These are phyloP conservation scores for Seira musarum DNA, from an alignment of 2,888 invertebrate species.

Conservation along the genomic window DNA sequence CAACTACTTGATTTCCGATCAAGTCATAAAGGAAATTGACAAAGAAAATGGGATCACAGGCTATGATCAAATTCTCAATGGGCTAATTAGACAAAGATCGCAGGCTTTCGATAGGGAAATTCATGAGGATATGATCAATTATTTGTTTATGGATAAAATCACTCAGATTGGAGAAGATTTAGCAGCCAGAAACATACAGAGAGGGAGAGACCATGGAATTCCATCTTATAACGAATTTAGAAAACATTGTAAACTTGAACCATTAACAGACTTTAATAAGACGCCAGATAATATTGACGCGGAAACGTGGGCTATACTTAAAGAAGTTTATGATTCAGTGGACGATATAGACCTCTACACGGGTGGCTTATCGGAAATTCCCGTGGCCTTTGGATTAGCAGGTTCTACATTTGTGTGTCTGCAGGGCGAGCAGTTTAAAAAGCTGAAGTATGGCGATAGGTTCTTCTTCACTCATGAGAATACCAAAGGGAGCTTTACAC, in stretches of 20 bases:
- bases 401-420: slow-evolving; percentile 67
- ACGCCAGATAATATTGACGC: slow-evolving; percentile 2
- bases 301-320: slow-evolving; percentile 49
- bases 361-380: slow-evolving; percentile 58
- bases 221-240: slow-evolving; percentile 71
- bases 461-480: slow-evolving; percentile 64
- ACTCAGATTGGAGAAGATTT: slow-evolving; percentile 34
- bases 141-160: slow-evolving; percentile 53
- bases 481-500: slow-evolving; percentile 43
- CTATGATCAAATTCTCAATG: slow-evolving; percentile 68
- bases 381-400: slow-evolving; percentile 46
- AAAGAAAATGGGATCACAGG: slow-evolving; percentile 29
- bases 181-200: slow-evolving; percentile 40
- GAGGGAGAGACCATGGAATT: slow-evolving; percentile 71
- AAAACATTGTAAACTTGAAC: slow-evolving; percentile 27
- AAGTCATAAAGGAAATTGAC: slow-evolving; percentile 39
- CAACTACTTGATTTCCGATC: slow-evolving; percentile 64
- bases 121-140: slow-evolving; percentile 70
- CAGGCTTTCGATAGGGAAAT: slow-evolving; percentile 71
- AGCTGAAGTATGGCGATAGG: slow-evolving; percentile 60
- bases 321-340: slow-evolving; percentile 34
- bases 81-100: slow-evolving; percentile 69
- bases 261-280: slow-evolving; percentile 20
- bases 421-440: slow-evolving; percentile 60
- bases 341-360: slow-evolving; percentile 65